These are phyloP conservation scores for Passer montanus DNA, from an alignment of 2,113 vertebrate genomes.

Conservation along the genomic window DNA sequence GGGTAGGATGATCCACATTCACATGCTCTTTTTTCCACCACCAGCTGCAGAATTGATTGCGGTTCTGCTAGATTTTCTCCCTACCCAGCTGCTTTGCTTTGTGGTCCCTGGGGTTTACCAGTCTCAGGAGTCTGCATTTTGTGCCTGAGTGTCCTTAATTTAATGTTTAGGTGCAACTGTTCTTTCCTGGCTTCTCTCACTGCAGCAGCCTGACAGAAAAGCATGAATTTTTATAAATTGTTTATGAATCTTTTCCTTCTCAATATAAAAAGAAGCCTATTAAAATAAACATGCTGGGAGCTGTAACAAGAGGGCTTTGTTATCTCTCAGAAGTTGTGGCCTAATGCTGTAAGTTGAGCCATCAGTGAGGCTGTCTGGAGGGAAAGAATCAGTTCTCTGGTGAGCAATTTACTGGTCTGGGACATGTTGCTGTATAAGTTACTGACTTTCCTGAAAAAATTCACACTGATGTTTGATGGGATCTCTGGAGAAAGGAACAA, in stretches of 20 bases:
- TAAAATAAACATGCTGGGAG: slow-evolving; percentile 1
- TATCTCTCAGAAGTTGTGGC: neutral
- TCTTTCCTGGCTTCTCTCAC: neutral
- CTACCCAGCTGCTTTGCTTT: neutral
- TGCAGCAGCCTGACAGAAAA: neutral
- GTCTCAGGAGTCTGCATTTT: neutral
- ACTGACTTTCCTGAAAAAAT: neutral
- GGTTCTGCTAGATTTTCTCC: neutral
- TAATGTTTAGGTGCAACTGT: neutral
- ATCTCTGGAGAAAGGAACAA: neutral
- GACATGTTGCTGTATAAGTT: neutral
- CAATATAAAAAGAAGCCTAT: neutral
- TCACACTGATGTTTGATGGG: neutral
- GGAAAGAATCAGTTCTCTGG: neutral
- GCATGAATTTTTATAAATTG: neutral
- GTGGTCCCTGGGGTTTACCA: neutral
- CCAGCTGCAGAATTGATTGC: neutral
- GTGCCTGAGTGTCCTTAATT: neutral
- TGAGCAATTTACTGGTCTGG: neutral
- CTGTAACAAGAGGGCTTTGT: neutral
- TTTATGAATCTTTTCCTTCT: neutral
- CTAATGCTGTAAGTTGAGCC: neutral
- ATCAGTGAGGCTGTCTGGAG: neutral
- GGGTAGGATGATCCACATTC: neutral
- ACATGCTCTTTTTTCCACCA: neutral